These are phyloP conservation scores for Leptodactylus fuscus DNA, from an alignment of 2,113 vertebrate species.

Conservation along the genomic window DNA sequence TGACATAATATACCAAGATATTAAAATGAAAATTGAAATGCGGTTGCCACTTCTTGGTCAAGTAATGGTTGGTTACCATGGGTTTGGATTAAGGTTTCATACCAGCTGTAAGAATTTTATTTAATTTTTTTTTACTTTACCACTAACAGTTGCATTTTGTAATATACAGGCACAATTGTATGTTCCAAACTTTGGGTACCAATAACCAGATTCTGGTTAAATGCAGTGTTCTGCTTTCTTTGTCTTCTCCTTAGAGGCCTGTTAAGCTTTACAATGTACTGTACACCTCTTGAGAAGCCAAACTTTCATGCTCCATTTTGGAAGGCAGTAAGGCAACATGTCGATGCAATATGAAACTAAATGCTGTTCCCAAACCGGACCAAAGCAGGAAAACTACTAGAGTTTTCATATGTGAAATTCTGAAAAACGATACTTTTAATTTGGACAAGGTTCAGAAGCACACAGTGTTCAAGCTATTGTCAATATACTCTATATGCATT, in stretches of 20 bases:
- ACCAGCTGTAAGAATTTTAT: neutral
- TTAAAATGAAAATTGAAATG: slow-evolving; percentile 46
- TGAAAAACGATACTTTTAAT: neutral
- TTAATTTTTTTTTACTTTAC: neutral
- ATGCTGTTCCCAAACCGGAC: slow-evolving; percentile 16
- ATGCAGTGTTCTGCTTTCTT: neutral
- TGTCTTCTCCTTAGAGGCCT: slow-evolving; percentile 19
- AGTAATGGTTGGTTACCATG: slow-evolving; percentile 45
- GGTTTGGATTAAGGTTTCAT: slow-evolving; percentile 22
- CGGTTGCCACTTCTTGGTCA: slow-evolving; percentile 49
- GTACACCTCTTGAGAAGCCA: slow-evolving; percentile 18
- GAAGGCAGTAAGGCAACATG: neutral
- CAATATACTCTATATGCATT: neutral
- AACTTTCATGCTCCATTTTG: neutral
- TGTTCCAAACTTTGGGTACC: slow-evolving; percentile 19
- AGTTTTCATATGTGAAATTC: neutral
- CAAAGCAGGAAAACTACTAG: slow-evolving; percentile 43
- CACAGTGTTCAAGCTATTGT: neutral
- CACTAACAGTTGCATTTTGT: slow-evolving; percentile 3
- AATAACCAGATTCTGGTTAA: slow-evolving; percentile 5
- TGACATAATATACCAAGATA: slow-evolving; percentile 50
- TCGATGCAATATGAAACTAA: neutral
- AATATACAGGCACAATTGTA: slow-evolving; percentile 31
- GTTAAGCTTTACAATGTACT: slow-evolving; percentile 25
- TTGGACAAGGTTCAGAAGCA: slow-evolving; percentile 11